Base-by-base conservation (phyloP, 2,888 invertebrate genomes). In the Tipula unca region DNA sequence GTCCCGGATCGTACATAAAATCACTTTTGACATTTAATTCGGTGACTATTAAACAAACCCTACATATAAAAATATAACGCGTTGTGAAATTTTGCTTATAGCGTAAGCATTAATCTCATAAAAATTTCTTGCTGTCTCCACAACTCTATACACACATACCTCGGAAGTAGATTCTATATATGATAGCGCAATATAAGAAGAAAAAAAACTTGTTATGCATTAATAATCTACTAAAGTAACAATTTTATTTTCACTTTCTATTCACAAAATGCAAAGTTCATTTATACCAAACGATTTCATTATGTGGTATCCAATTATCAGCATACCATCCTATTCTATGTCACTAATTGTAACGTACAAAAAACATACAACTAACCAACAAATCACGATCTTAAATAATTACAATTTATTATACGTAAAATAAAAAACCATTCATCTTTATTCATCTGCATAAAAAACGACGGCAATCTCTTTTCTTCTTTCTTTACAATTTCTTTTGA, bases 191-290 rank as follows among this genome's bases (percentile, higher is more conserved):
- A n/a, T n/a, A n/a, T n/a, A 54, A 42, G 2, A 36, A 36, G 3
- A 48, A 25, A 2, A 69, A 25, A 69, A 69, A 69, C 25, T 69
- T 69, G 69, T 25, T 69, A 69, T 20, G 25, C 25, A 25, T 69
- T 69, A 69, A 25, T n/a, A n/a, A n/a, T n/a, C n/a, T n/a, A 69
- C 69, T 25, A 69, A 69, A 69, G 0, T 69, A 25, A 69, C 6
- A 25, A n/a, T 48, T 25, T 25, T 69, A 10, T 14, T 69, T 69
- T 69, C 69, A 69, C 69, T 69, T 69, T 69, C 69, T 69, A 69
- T 69, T 69, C 69, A 69, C n/a, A 69, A 69, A 69, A 69, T 69
- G 69, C 69, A 69, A 69, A 69, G 69, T 69, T 69, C 69, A 69
- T 25, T 25, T 69, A 69, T 13, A n/a, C n/a, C 20, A 69, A 69